Conservation (phyloP, 1,140 invertebrate genomes). For the Dendroctonus valens region DNA sequence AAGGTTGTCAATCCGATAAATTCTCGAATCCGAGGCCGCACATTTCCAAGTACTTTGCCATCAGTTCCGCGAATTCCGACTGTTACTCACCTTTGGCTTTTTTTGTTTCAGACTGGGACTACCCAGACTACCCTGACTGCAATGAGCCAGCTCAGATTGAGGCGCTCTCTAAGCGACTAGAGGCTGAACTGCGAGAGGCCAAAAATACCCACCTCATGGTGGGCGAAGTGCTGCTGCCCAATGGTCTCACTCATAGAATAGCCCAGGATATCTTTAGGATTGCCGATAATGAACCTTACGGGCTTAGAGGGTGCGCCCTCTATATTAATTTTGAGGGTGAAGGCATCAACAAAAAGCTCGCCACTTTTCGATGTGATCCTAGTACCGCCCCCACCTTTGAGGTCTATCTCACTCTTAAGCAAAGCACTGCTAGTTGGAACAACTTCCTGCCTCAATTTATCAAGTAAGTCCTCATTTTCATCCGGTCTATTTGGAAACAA, state of each 20-base stretch:
- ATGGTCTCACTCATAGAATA: slow-evolving; percentile 71
- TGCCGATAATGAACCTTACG: slow-evolving; percentile 82
- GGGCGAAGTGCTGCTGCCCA: slow-evolving; percentile 77
- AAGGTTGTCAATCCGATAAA: too few relatives aligned
- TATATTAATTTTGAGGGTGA: slow-evolving; percentile 73
- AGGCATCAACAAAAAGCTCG: slow-evolving; percentile 63
- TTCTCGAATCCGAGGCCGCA: too few relatives aligned
- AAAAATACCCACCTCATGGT: slow-evolving; percentile 69
- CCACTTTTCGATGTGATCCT: slow-evolving; percentile 75
- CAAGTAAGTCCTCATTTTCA: slow-evolving; percentile 63
- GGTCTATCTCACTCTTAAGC: slow-evolving; percentile 78
- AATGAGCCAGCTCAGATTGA: slow-evolving; percentile 47
- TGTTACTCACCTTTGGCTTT: too few relatives aligned
- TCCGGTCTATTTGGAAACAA: slow-evolving; percentile 1
- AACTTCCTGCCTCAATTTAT: slow-evolving; percentile 79
- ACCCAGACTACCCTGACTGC: slow-evolving; percentile 33
- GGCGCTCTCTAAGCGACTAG: slow-evolving; percentile 67
- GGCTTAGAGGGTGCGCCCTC: slow-evolving; percentile 72
- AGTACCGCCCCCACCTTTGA: slow-evolving; percentile 83
- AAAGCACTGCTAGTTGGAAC: slow-evolving; percentile 78
- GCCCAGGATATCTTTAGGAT: slow-evolving; percentile 72
- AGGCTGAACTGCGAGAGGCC: slow-evolving; percentile 71
- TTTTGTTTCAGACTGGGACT: slow-evolving; percentile 44
- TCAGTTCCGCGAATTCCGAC: too few relatives aligned
- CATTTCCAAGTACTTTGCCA: too few relatives aligned